Percentiles rank a stretch among this genome's conserved stretches.
Conservation (phyloP, 2,113 vertebrate species). For the Lucifuga dentata region DNA sequence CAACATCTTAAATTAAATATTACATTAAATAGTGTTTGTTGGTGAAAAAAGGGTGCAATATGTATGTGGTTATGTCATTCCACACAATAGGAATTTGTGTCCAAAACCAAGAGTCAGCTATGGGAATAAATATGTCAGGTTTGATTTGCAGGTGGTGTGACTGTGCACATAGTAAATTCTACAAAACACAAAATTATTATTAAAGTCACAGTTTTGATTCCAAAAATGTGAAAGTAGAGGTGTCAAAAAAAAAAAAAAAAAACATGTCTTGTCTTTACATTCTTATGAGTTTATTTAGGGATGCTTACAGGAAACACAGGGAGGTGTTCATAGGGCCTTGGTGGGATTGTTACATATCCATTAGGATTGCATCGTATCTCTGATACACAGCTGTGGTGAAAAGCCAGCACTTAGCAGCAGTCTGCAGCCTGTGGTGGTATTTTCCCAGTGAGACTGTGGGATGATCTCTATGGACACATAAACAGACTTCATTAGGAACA, state of each 20-base stretch:
- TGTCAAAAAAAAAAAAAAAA: too few species aligned
- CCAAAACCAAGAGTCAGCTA: too few species aligned
- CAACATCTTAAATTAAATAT: background rate
- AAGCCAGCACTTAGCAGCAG: slow-evolving; percentile 56
- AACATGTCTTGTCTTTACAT: background rate
- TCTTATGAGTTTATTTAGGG: background rate
- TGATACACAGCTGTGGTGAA: slow-evolving; percentile 26
- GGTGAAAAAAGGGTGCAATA: background rate
- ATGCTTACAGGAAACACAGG: slow-evolving; percentile 43
- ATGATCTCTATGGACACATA: slow-evolving; percentile 6
- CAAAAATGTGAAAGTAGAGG: too few species aligned
- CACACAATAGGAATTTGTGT: too few species aligned
- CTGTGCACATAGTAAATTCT: too few species aligned
- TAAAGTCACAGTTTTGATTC: too few species aligned
- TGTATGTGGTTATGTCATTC: too few species aligned
- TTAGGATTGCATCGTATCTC: slow-evolving; percentile 43
- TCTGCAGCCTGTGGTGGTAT: slow-evolving; percentile 28
- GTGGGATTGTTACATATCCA: slow-evolving; percentile 48
- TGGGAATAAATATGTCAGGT: too few species aligned
- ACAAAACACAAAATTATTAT: too few species aligned
- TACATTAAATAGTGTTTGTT: background rate
- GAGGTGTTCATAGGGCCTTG: slow-evolving; percentile 31
- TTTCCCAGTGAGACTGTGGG: slow-evolving; percentile 16
- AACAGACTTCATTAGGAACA: slow-evolving; percentile 6
- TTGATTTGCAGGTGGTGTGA: too few species aligned